Conservation (phyloP, 2,888 invertebrate species). For the Smittia aterrima region DNA sequence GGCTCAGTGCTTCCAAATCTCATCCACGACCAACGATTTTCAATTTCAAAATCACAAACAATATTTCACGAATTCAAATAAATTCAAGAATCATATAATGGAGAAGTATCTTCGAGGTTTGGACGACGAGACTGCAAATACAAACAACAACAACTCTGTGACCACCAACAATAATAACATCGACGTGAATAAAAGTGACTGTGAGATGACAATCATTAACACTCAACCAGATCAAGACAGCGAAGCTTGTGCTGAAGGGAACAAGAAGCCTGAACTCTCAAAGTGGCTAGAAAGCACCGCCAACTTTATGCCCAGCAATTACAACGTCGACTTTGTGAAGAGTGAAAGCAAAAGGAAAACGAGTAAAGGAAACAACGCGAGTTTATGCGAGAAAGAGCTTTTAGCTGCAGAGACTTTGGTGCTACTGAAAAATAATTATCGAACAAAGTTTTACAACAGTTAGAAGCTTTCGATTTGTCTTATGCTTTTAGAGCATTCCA, state of each 20-base stretch:
- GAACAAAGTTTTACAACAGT: constrained; percentile 34
- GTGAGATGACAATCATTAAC: constrained; percentile 3
- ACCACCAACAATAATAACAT: neutral
- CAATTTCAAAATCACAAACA: constrained; percentile 45
- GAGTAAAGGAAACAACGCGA: neutral
- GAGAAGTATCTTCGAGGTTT: constrained; percentile 59
- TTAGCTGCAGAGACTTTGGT: constrained; percentile 29
- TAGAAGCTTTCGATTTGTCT: neutral
- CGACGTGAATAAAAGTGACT: constrained; percentile 42
- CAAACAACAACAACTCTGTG: neutral
- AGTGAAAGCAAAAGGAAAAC: neutral
- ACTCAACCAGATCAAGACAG: constrained; percentile 39
- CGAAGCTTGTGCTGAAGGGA: constrained; percentile 43
- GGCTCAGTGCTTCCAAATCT: constrained; percentile 48
- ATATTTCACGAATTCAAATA: constrained; percentile 48
- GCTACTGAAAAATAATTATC: constrained; percentile 1
- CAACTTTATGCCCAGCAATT: constrained; percentile 70
- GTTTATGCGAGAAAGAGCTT: constrained; percentile 23
- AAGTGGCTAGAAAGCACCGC: constrained; percentile 77
- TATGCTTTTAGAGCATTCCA: constrained; percentile 21
- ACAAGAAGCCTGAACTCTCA: constrained; percentile 62
- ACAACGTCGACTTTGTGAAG: constrained; percentile 51
- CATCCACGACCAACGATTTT: constrained; percentile 48
- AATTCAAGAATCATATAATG: constrained; percentile 62
- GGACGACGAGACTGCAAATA: constrained; percentile 26